Evolutionary conservation across 1,140 invertebrate genomes (phyloP).

Genomic region (Proctacanthus coquilletti): DNA sequence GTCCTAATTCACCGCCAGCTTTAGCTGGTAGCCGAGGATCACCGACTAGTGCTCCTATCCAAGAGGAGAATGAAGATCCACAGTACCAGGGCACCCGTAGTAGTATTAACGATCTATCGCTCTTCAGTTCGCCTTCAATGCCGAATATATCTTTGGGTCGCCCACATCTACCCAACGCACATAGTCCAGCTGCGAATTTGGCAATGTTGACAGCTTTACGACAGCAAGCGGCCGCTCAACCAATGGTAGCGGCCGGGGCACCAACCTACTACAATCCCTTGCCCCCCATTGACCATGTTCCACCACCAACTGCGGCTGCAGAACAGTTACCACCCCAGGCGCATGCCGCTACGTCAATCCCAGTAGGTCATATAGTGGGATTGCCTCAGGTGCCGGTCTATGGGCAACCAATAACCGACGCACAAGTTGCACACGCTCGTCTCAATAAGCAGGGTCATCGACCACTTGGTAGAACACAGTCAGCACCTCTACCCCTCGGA

Average conservation of each 20-base stretch:
- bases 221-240: constrained; percentile 15
- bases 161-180: constrained; percentile 44
- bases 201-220: constrained; percentile 16
- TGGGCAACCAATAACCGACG: constrained; percentile 31
- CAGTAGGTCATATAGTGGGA: constrained; percentile 17
- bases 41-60: constrained; percentile 46
- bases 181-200: constrained; percentile 24
- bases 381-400: constrained; percentile 13
- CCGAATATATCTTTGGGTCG: constrained; percentile 88
- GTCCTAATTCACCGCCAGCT: constrained; percentile 65
- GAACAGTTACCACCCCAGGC: constrained; percentile 25
- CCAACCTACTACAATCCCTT: constrained; percentile 22
- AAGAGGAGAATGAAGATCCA: constrained; percentile 44
- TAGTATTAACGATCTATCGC: constrained; percentile 38
- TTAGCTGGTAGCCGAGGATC: constrained; percentile 38
- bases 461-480: constrained; percentile 81
- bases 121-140: constrained; percentile 90
- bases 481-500: constrained; percentile 83
- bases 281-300: constrained; percentile 13
- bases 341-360: constrained; percentile 20
- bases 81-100: constrained; percentile 29
- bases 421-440: constrained; percentile 46
- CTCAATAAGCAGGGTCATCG: constrained; percentile 58
- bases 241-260: constrained; percentile 7
- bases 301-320: constrained; percentile 19